Percentiles rank a stretch among this genome's conserved stretches.
Evolutionary conservation across 2,113 vertebrate species (phyloP).

Genomic region (Paradoxurus hermaphroditus): DNA sequence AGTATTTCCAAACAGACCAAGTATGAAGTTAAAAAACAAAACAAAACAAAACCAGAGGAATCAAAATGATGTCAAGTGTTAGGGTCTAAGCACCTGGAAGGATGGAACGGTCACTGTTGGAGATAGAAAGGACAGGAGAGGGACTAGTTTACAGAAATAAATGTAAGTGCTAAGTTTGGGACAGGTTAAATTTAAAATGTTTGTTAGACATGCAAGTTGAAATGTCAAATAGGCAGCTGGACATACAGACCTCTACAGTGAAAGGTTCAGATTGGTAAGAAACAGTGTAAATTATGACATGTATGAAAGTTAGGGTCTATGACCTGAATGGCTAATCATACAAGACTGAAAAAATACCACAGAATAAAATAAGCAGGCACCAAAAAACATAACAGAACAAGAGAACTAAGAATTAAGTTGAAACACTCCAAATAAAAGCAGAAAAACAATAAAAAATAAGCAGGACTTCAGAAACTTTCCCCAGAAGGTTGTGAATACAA

Average conservation of each 20-base stretch:
- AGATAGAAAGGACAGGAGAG: background rate
- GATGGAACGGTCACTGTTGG: background rate
- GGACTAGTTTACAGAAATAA: background rate
- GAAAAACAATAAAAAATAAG: background rate
- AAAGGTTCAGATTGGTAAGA: background rate
- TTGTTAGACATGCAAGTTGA: background rate
- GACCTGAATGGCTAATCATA: background rate
- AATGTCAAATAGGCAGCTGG: background rate
- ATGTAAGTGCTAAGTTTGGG: background rate
- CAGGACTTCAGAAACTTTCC: background rate
- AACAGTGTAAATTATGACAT: background rate
- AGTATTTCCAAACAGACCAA: constrained; percentile 6
- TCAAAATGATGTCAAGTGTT: background rate
- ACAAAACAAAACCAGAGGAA: background rate
- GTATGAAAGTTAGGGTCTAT: background rate
- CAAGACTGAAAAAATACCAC: background rate
- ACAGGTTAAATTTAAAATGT: background rate
- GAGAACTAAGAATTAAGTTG: background rate
- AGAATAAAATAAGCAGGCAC: constrained; percentile 1
- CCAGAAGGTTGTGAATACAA: background rate
- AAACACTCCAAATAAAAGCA: background rate
- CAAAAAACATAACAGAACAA: constrained; percentile 2
- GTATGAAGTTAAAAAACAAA: background rate
- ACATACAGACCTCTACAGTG: background rate
- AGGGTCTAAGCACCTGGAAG: background rate